Evolutionary conservation across 1,140 invertebrate genomes (phyloP), one percentile per base, ranked within the genome.

Genomic region (Saccostrea glomerata): DNA sequence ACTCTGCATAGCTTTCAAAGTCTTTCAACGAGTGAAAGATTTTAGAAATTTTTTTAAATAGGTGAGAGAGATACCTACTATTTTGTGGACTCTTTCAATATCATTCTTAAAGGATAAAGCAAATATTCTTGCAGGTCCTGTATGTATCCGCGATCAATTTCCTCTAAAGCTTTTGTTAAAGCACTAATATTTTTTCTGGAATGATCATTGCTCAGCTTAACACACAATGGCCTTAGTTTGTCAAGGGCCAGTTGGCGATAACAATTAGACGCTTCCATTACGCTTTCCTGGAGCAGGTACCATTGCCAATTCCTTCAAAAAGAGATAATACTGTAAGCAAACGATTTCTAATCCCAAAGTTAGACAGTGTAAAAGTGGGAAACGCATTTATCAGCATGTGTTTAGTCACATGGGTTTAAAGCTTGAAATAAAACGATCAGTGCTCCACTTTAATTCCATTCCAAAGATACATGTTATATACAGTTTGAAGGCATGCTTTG

Each of bases 51-150:
- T 66, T 9, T 7, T 20, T 20, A 66, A 20, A n/a, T 9, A 17
- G 5, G 20, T 30, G 30, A 82, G 17, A n/a, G 36, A 47, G 47
- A 83, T 20, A 85, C 86, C 87, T 89, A 92, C 90, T 88, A 90
- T 87, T 92, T 89, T 55, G 89, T 90, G 17, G 87, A 88, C 30
- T 92, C 89, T 84, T 91, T 92, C 13, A 92, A 82, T 54, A 92
- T 92, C n/a, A 91, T 73, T 83, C 90, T 88, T 3, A 92, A 82
- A 17, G 92, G 92, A 77, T 92, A 92, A 6, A 92, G 87, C 7
- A 92, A 87, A 88, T 92, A 92, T 89, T 92, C 91, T 23, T 92
- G 92, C 30, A 92, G 77, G 20, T 92, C 91, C 87, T 92, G 92
- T 2, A 92, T 82, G 55, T 85, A 87, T 36, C 86, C 86, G 2